phyloP scores from a whole-genome alignment of 2,797 vertebrate species.

The Microcaecilia unicolor region DNA sequence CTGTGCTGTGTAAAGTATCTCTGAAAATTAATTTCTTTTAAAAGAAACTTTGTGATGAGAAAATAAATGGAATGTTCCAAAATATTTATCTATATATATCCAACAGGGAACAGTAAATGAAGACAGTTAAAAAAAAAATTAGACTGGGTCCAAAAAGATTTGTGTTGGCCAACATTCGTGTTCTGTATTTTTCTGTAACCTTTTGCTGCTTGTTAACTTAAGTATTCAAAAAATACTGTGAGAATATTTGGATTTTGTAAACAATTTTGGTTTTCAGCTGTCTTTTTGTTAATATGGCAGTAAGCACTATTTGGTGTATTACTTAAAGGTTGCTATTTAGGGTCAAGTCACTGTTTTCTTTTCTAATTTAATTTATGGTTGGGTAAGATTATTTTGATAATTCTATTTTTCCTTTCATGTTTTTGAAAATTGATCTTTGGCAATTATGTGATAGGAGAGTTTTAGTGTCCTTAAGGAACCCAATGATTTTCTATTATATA shows the following conservation, averaged over 20 bases:
- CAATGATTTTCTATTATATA: too few species aligned
- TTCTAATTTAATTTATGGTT: too few species aligned
- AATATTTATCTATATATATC: conserved; percentile 12
- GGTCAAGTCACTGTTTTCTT: conserved; percentile 4
- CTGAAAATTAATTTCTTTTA: not conserved
- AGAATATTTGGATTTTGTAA: conserved; percentile 15
- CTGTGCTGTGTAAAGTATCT: too few species aligned
- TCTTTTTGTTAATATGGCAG: too few species aligned
- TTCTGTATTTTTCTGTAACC: conserved; percentile 21
- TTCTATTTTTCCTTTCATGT: too few species aligned
- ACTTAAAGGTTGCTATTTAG: not conserved
- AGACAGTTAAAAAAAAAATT: conserved; percentile 32
- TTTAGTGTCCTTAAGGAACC: too few species aligned
- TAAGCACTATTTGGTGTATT: not conserved
- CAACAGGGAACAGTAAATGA: conserved; percentile 9
- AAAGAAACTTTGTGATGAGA: conserved; percentile 14
- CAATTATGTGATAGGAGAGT: too few species aligned
- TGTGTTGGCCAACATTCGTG: conserved; percentile 20
- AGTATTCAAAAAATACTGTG: conserved; percentile 27
- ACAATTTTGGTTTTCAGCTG: too few species aligned
- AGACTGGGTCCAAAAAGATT: conserved; percentile 29
- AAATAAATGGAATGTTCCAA: too few species aligned
- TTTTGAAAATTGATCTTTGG: too few species aligned
- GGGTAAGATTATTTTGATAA: too few species aligned
- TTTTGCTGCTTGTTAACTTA: conserved; percentile 29